These are phyloP conservation scores for Vultur gryphus DNA, from an alignment of 2,797 vertebrate genomes.

Conservation along the genomic window DNA sequence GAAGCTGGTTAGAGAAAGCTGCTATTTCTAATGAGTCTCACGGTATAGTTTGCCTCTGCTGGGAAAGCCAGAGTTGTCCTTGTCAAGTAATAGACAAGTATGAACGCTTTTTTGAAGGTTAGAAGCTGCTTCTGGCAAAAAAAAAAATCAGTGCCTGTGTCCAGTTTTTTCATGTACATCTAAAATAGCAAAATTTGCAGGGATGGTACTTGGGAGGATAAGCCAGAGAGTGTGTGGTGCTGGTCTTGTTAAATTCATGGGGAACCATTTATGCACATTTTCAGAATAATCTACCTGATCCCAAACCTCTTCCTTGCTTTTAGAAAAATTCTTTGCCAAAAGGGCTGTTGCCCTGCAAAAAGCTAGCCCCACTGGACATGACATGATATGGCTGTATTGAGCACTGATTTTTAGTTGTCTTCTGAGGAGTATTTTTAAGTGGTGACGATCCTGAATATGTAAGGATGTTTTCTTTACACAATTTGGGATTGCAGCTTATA, in stretches of 20 bases:
- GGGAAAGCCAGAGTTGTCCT: not conserved
- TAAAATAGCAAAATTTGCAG: not conserved
- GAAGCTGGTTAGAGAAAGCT: not conserved
- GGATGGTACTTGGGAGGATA: not conserved
- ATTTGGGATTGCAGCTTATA: not conserved
- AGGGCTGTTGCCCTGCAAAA: not conserved
- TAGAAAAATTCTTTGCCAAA: not conserved
- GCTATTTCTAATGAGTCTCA: not conserved
- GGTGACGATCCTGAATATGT: not conserved
- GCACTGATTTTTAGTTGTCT: not conserved
- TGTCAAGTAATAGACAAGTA: not conserved
- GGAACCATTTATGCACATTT: not conserved
- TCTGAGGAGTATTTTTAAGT: not conserved
- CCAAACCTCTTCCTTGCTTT: not conserved
- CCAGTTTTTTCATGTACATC: not conserved
- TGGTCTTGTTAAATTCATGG: not conserved
- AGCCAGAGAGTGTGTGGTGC: not conserved
- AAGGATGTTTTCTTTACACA: not conserved
- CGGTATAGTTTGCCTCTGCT: not conserved
- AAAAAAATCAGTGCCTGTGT: not conserved
- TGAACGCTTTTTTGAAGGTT: not conserved
- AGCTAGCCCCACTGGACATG: fast-evolving
- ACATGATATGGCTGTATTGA: fast-evolving
- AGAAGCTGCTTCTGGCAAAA: not conserved
- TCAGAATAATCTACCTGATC: not conserved